Percentiles rank a stretch among this genome's conserved stretches.
These are phyloP conservation scores for Hanleya hanleyi DNA, from an alignment of 2,888 invertebrate species.

Conservation along the genomic window DNA sequence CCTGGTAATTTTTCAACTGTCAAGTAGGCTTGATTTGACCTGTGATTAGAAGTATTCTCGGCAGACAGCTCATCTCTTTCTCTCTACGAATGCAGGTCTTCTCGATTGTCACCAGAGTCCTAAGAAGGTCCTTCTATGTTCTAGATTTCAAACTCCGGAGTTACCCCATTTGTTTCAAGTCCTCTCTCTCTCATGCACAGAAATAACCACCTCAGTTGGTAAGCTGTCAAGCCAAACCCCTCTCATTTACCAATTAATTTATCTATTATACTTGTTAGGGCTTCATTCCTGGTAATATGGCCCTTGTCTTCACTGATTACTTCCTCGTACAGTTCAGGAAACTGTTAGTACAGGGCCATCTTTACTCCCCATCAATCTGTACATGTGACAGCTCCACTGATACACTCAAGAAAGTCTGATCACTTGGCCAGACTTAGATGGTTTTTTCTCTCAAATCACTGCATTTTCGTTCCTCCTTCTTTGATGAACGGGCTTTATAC, in stretches of 20 bases:
- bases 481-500: too few relatives aligned
- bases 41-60: constrained; percentile 5
- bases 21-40: background rate
- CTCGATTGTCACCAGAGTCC: too few relatives aligned
- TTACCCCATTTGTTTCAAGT: background rate
- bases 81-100: too few relatives aligned
- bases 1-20: background rate
- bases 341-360: background rate
- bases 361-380: background rate
- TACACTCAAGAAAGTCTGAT: too few relatives aligned
- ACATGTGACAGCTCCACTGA: background rate
- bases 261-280: background rate
- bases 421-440: too few relatives aligned
- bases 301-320: background rate
- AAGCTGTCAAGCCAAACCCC: constrained; percentile 5
- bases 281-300: background rate
- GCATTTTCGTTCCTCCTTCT: too few relatives aligned
- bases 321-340: background rate
- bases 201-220: background rate
- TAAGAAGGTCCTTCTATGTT: too few relatives aligned
- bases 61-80: background rate
- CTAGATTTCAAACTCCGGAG: too few relatives aligned
- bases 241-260: constrained; percentile 12
- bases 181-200: background rate
- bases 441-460: too few relatives aligned